These are phyloP conservation scores for Brachionus paranguensis DNA, from an alignment of 1,140 invertebrate genomes.

Conservation along the genomic window DNA sequence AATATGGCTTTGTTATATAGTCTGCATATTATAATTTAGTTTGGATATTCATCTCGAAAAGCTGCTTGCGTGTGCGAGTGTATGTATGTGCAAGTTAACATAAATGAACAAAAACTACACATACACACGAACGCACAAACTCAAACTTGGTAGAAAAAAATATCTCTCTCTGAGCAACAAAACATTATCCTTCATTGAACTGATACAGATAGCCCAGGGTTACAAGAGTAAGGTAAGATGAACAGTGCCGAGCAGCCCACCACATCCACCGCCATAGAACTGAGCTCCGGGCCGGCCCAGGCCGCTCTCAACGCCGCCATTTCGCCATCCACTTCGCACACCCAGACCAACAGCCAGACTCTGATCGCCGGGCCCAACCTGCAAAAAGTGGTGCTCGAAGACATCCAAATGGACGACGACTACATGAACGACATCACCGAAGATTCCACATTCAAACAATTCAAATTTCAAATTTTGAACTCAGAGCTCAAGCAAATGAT, in stretches of 20 bases:
- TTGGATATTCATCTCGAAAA: constrained; percentile 7
- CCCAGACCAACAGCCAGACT: not conserved
- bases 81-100: constrained; percentile 33
- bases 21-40: constrained; percentile 1
- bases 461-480: constrained; percentile 35
- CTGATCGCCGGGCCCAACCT: constrained; percentile 1
- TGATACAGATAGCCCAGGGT: not conserved
- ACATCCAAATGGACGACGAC: constrained; percentile 18
- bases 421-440: constrained; percentile 15
- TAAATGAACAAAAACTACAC: constrained; percentile 23
- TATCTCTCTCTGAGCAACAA: not conserved
- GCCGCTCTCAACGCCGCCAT: not conserved
- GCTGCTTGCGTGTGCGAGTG: constrained; percentile 32
- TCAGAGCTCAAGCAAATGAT: constrained; percentile 26
- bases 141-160: not conserved
- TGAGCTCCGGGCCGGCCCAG: not conserved
- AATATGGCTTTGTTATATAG: constrained; percentile 14
- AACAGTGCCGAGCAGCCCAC: not conserved
- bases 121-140: constrained; percentile 30
- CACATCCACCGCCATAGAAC: not conserved
- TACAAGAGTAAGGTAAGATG: not conserved
- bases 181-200: not conserved
- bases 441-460: constrained; percentile 23
- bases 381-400: constrained; percentile 23
- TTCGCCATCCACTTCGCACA: not conserved